phyloP scores from a whole-genome alignment of 2,888 invertebrate genomes.

The Dyspetes luteomarginatus region DNA sequence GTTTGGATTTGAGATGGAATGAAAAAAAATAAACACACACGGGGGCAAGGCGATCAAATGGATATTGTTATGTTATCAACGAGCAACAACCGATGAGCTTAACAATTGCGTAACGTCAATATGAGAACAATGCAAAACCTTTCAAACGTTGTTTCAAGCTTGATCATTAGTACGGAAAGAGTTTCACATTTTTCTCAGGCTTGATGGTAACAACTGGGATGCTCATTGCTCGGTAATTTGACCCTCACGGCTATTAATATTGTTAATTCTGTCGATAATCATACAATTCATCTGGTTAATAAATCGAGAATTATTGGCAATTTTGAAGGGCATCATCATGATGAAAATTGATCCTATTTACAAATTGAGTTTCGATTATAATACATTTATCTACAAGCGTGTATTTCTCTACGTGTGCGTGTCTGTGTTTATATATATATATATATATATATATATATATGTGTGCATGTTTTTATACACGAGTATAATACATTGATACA shows the following conservation, averaged over 20 bases:
- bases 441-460: slow-evolving; percentile 12
- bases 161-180: too few species aligned
- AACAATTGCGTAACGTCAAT: too few species aligned
- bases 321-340: background rate
- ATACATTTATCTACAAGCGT: slow-evolving; percentile 39
- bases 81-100: slow-evolving; percentile 5
- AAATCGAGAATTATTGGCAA: background rate
- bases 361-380: slow-evolving; percentile 6
- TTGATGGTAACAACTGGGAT: background rate
- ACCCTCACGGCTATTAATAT: background rate
- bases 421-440: background rate
- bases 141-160: background rate
- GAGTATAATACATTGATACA: slow-evolving; percentile 11
- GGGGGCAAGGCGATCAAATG: background rate
- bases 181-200: background rate
- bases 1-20: background rate
- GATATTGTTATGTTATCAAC: background rate
- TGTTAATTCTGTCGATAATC: background rate
- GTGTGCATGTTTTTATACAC: background rate
- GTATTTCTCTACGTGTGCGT: slow-evolving; percentile 1
- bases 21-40: too few species aligned
- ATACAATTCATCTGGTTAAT: background rate
- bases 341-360: background rate
- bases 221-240: slow-evolving; percentile 3
- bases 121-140: background rate